Evolutionary conservation across 2,113 vertebrate genomes (phyloP).

Genomic region (Limanda limanda): DNA sequence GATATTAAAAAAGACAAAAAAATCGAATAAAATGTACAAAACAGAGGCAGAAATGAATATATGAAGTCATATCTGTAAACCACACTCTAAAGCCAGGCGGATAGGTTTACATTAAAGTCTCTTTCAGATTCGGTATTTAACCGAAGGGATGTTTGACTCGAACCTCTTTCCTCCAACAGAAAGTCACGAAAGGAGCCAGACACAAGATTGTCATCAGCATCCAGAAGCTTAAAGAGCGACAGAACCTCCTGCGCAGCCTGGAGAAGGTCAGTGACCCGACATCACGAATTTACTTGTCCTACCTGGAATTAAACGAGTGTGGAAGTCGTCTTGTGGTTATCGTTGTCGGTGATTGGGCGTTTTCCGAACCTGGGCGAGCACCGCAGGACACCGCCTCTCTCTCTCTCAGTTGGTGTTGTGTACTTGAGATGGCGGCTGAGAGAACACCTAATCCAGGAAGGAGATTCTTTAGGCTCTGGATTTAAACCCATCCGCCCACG

Average conservation of each 20-base stretch:
- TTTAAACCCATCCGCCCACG: constrained; percentile 41
- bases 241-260: constrained; percentile 93
- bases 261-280: constrained; percentile 88
- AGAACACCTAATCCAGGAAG: constrained; percentile 69
- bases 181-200: constrained; percentile 97
- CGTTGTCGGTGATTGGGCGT: background rate
- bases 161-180: constrained; percentile 81
- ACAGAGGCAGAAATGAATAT: no score
- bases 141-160: constrained; percentile 9
- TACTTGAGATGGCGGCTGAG: constrained; percentile 5
- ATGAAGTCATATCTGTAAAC: background rate
- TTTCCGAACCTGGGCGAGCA: background rate
- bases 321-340: no score
- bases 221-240: constrained; percentile 97
- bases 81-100: background rate
- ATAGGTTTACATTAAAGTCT: no score
- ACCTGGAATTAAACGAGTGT: background rate
- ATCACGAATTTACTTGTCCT: background rate
- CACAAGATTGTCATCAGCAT: constrained; percentile 99
- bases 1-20: no score
- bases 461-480: constrained; percentile 46
- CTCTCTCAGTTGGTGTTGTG: constrained; percentile 1
- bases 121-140: no score
- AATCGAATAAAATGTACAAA: no score
- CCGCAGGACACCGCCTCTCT: background rate